Evolutionary conservation across 2,113 vertebrate genomes (phyloP), one percentile per base, ranked within the genome.

Genomic region (Acrocephalus arundinaceus): DNA sequence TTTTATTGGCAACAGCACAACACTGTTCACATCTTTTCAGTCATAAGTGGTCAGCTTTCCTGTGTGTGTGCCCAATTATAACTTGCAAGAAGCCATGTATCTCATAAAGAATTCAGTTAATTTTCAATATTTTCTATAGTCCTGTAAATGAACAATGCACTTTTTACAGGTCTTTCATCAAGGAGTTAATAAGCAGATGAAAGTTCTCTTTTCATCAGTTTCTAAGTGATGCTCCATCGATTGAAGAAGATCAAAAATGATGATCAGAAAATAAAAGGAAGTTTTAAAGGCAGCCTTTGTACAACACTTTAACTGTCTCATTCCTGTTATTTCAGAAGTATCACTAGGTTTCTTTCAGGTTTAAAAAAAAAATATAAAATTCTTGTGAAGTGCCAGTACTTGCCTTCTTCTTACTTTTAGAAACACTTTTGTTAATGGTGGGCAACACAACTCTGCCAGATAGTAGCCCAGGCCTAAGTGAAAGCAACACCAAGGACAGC

Each of bases 161-260:
- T 94, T 94, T 51, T 79, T 74, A 27, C 49, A 79, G 90, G 87
- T 68, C 97, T 96, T 97, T 96, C 84, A 86, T 94, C 93, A 93
- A 92, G 67, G 58, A 92, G 94, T 97, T 96, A 97, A 97, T 96
- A 91, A 94, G 70, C 87, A 95, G 84, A 95, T 90, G 87, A 94
- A 96, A 87, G 55, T 67, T 93, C 28, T 95, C 91, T 89, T 95
- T 92, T 91, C 81, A 93, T 97, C 92, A 76, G 74, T 89, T 89
- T 66, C 77, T 88, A 85, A 93, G 88, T 68, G 80, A 73, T 61
- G 81, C 35, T 88, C 65, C 71, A 85, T 82, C 72, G 80, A 96
- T 93, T 95, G 97, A 96, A 96, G 95, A 88, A 96, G 95, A 91
- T 95, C 83, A 96, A 97, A 93, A 93, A 88, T 93, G 8, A 90